Conservation (phyloP, 2,797 vertebrate species). For the Falco peregrinus region DNA sequence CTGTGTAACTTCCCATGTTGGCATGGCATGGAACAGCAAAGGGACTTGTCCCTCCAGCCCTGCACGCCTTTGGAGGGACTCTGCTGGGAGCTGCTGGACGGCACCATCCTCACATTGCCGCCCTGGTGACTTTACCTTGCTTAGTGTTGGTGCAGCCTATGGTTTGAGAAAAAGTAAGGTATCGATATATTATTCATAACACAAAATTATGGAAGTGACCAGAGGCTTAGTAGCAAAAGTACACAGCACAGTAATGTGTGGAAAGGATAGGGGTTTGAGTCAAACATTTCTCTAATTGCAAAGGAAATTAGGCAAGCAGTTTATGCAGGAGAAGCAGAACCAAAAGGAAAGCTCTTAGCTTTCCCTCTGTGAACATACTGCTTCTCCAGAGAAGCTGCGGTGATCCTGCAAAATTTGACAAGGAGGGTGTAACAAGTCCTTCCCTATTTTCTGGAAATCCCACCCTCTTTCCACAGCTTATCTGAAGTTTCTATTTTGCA, state of each 20-base stretch:
- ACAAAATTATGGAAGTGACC: background rate
- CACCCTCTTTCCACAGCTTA: slow-evolving; percentile 60
- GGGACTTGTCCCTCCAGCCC: too few relatives aligned
- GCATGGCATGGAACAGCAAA: rapidly evolving
- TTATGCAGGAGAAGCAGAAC: slow-evolving; percentile 81
- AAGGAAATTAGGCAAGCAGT: slow-evolving; percentile 82
- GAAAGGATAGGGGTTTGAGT: slow-evolving; percentile 62
- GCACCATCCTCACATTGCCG: background rate
- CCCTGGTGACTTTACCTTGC: background rate
- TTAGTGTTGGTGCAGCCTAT: background rate
- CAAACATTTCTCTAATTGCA: slow-evolving; percentile 73
- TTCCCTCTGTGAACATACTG: slow-evolving; percentile 11
- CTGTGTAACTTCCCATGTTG: background rate
- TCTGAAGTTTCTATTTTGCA: slow-evolving; percentile 67
- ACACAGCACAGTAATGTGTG: slow-evolving; percentile 24
- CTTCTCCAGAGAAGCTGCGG: slow-evolving; percentile 70
- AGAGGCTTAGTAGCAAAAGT: background rate
- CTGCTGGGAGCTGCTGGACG: background rate
- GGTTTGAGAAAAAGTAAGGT: background rate
- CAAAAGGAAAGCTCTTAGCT: slow-evolving; percentile 73
- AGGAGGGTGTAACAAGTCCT: slow-evolving; percentile 67
- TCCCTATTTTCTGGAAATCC: slow-evolving; percentile 81
- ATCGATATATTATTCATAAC: background rate
- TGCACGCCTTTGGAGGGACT: background rate
- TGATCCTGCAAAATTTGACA: slow-evolving; percentile 75